These are phyloP conservation scores for Leptinotarsa lineolata DNA, from an alignment of 1,140 invertebrate genomes.

Conservation along the genomic window DNA sequence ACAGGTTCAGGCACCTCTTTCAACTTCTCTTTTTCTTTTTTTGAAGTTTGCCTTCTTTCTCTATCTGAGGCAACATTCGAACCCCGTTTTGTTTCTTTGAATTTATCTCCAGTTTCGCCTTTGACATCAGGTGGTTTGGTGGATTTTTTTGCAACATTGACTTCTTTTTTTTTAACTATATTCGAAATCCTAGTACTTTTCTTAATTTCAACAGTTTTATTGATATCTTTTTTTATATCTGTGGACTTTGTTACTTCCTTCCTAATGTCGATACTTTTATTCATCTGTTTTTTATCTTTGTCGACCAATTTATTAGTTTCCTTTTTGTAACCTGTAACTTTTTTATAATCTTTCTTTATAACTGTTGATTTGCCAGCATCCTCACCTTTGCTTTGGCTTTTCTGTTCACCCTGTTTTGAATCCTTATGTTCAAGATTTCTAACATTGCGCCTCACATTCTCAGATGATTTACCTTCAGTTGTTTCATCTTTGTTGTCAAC, in stretches of 20 bases:
- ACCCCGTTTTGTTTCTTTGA: background rate
- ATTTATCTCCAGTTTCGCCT: background rate
- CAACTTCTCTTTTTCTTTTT: background rate
- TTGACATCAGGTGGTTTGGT: background rate
- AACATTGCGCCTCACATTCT: background rate
- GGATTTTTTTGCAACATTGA: background rate
- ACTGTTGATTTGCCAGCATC: conserved; percentile 15
- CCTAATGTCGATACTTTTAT: conserved; percentile 32
- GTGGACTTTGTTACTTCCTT: conserved; percentile 32
- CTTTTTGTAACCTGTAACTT: conserved; percentile 14
- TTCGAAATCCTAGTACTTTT: conserved; percentile 23
- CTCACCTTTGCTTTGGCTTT: conserved; percentile 13
- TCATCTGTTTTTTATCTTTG: conserved; percentile 24
- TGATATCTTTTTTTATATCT: conserved; percentile 22
- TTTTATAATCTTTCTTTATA: conserved; percentile 27
- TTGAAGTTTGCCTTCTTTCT: background rate
- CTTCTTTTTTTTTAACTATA: conserved; percentile 17
- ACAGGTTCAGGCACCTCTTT: no score
- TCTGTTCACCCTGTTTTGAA: conserved; percentile 13
- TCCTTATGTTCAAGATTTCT: conserved; percentile 21
- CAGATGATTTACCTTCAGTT: background rate
- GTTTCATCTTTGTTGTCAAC: conserved; percentile 12
- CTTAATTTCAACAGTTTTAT: conserved; percentile 14
- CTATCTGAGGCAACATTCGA: background rate
- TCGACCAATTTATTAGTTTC: background rate